These are phyloP conservation scores for Nomada flava DNA, from an alignment of 2,888 invertebrate species.

Conservation along the genomic window DNA sequence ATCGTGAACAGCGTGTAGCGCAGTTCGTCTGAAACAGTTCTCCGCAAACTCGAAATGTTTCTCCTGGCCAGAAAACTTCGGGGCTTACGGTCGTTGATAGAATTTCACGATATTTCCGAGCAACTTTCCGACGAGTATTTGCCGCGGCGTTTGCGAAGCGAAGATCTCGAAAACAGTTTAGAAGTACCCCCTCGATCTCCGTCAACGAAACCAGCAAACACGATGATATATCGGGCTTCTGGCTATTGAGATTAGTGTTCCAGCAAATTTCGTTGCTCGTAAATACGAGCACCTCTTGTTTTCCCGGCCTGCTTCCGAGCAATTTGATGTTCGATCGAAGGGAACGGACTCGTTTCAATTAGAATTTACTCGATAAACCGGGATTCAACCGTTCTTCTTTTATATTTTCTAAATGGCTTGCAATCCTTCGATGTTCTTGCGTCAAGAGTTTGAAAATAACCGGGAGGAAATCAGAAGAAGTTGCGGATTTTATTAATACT, in stretches of 20 bases:
- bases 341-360: neutral
- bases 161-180: constrained; percentile 30
- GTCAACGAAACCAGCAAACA: neutral
- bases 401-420: too few relatives aligned
- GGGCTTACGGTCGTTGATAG: constrained; percentile 39
- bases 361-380: neutral
- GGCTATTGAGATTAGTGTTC: neutral
- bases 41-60: constrained; percentile 32
- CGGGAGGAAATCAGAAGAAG: too few relatives aligned
- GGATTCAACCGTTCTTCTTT: too few relatives aligned
- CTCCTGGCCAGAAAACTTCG: constrained; percentile 16
- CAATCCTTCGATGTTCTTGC: too few relatives aligned
- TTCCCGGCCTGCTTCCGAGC: neutral
- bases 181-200: constrained; percentile 21
- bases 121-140: constrained; percentile 42
- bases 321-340: neutral
- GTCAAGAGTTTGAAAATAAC: too few relatives aligned
- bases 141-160: constrained; percentile 29
- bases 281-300: constrained; percentile 4
- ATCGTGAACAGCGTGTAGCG: constrained; percentile 9
- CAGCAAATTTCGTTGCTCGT: constrained; percentile 6
- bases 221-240: constrained; percentile 1
- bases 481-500: too few relatives aligned
- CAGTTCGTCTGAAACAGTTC: constrained; percentile 28
- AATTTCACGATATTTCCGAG: constrained; percentile 48